Base-by-base conservation (phyloP, 2,888 invertebrate genomes). In the Rugalucina vietnamica region DNA sequence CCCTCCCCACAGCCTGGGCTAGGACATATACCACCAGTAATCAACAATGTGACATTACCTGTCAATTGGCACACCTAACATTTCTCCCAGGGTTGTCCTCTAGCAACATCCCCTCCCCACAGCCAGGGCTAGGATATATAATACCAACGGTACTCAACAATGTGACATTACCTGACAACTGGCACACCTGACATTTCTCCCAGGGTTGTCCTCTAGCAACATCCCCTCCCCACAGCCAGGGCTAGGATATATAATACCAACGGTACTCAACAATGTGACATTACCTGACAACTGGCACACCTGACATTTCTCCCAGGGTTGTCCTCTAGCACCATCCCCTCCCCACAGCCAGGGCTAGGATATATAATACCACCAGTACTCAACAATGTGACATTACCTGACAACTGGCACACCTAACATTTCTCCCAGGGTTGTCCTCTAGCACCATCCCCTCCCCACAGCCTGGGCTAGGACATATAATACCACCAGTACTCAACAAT, bases 1-100 rank as follows among this genome's bases (percentile, higher is more conserved):
- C 97, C 98, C 96, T 97, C 97, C 57, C 98, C 98, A 95, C 98
- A 98, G 60, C 97, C 97, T 0, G 97, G 97, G 92, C 97, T 97
- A 0, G 98, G 98, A 93, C 98, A 98, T 74, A 98, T 95, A 18
- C 98, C 98, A 36, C 97, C 98, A 73, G 96, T 96, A 91, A 96
- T 96, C 77, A 98, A 94, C 34, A 98, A 97, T 57, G 24, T 27
- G 39, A 1, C 95, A 95, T 95, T 95, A 97, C 97, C 78, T 97
- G 97, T 95, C 97, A 89, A 29, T 86, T 89, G 21, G 81, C 79
- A 90, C 97, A 97, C 36, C 57, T 39, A 60, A 96, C 96, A 78
- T 97, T 96, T 57, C 95, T 85, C 21, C 80, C 75, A 3, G 96
- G 95, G 4, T 71, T 29, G 83, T 80, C 76, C 3, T 96, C 96